phyloP scores from a whole-genome alignment of 2,888 invertebrate species.

The Thymelicus sylvestris region DNA sequence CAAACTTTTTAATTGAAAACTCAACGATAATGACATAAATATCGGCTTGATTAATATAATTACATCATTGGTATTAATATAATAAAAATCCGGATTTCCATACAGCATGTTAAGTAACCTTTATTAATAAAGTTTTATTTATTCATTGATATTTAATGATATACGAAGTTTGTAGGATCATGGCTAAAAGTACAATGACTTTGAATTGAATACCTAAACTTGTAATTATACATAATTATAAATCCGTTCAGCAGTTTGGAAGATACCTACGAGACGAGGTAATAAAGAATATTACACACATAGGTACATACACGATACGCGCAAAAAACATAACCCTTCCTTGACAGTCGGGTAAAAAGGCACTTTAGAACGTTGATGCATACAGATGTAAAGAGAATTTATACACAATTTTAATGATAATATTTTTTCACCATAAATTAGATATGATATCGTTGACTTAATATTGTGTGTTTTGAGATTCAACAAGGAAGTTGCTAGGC shows the following conservation, averaged over 20 bases:
- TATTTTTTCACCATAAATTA: neutral
- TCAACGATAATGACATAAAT: neutral
- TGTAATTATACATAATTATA: neutral
- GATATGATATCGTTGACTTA: neutral
- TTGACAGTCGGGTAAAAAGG: neutral
- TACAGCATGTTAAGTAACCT: neutral
- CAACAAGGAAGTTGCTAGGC: slow-evolving; percentile 2
- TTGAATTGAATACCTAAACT: neutral
- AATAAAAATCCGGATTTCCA: neutral
- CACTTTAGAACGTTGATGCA: neutral
- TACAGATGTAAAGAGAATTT: neutral
- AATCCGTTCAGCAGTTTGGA: too few species aligned
- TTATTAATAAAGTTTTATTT: neutral
- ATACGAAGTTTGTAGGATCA: neutral
- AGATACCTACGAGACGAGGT: too few species aligned
- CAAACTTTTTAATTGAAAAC: too few species aligned
- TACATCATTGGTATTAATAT: neutral
- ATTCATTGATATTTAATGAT: neutral
- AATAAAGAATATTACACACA: too few species aligned
- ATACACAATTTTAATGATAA: neutral
- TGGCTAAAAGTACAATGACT: slow-evolving; percentile 3
- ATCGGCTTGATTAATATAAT: neutral
- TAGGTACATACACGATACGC: too few species aligned
- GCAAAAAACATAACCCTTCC: too few species aligned
- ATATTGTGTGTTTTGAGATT: neutral